These are phyloP conservation scores for Tethya wilhelma DNA, from an alignment of 37 sponge, comb jelly and placozoan species.

Conservation along the genomic window DNA sequence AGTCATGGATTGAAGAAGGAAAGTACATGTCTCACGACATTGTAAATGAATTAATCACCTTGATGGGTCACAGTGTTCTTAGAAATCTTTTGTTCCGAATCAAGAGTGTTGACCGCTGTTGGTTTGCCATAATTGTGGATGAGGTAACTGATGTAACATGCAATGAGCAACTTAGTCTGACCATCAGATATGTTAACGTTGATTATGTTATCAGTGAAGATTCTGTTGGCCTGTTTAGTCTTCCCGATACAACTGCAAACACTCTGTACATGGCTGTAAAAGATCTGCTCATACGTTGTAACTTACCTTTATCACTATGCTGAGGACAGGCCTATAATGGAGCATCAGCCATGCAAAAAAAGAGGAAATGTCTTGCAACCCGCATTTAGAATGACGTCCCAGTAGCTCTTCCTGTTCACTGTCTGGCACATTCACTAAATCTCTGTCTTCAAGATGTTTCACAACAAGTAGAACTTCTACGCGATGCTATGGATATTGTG, in stretches of 20 bases:
- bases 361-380: conserved; percentile 43
- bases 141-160: conserved; percentile 46
- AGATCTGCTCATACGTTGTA: conserved; percentile 54
- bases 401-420: conserved; percentile 60
- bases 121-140: conserved; percentile 58
- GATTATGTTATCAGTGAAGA: conserved; percentile 46
- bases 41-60: neutral
- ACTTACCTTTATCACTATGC: conserved; percentile 50
- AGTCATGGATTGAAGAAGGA: neutral
- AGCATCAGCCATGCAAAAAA: conserved; percentile 58
- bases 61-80: neutral
- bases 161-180: conserved; percentile 3
- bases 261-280: conserved; percentile 34
- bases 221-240: conserved; percentile 44
- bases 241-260: conserved; percentile 41
- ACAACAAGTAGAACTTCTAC: conserved; percentile 9
- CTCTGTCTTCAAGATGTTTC: conserved; percentile 62
- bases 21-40: neutral
- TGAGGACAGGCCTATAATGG: conserved; percentile 78
- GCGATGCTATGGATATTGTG: conserved; percentile 58
- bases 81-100: neutral
- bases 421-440: conserved; percentile 61
- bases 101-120: conserved; percentile 3
- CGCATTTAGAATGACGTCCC: conserved; percentile 37
- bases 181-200: conserved; percentile 51